Base-by-base conservation (phyloP, 1,140 invertebrate species). In the Drosophila sechellia region DNA sequence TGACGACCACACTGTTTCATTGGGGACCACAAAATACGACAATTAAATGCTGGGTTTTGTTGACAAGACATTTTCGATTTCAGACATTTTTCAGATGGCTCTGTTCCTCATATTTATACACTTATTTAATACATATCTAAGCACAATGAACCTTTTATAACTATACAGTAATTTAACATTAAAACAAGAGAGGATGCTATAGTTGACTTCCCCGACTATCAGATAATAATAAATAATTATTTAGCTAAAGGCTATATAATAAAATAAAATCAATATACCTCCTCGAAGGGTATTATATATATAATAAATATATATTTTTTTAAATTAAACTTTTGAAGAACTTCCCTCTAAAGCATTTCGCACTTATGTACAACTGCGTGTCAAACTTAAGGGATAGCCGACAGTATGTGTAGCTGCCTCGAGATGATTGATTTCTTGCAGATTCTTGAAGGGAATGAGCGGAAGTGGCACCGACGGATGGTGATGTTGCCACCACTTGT, bases 401-500 rank as follows among this genome's bases (percentile, higher is more conserved):
- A 43, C n/a, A 46, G 43, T 43, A 25, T 55, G 63, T 31, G 34
- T 22, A 11, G 27, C 55, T 35, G 40, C 20, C 40, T 8, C 31
- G 37, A 43, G 40, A 45, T 83, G 80, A 83, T 85, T 83, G 80
- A 83, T 49, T 70, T 65, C 48, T 61, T 31, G 54, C 78, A 73
- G 52, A 49, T 43, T 71, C 61, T 83, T 68, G 68, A 81, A 61
- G 60, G 77, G 48, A 81, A 68, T 68, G 48, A 52, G 60, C 79
- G 79, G 79, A 83, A 83, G 76, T 79, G 80, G 59, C 80, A 76
- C 80, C 69, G 57, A 42, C 58, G 39, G 53, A 56, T 59, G 72
- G 37, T 54, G 57, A 53, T 42, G 43, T 70, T 27, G 61, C 45
- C 37, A 54, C 76, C 84, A 84, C 61, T 79, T 89, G 79, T 63